Evolutionary conservation across 2,113 vertebrate genomes (phyloP).

Genomic region (Cygnus atratus): DNA sequence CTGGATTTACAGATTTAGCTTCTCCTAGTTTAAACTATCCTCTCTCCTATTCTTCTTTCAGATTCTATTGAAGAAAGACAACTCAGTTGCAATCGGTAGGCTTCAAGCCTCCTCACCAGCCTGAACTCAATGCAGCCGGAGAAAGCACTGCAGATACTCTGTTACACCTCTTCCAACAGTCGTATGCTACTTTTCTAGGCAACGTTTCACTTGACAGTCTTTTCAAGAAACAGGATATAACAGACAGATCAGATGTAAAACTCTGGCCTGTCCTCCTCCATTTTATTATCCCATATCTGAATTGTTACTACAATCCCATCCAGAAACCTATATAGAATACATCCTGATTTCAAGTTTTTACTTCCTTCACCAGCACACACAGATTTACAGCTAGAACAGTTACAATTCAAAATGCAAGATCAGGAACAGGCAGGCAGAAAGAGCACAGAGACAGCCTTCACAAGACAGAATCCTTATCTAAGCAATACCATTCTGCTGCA

Average conservation of each 20-base stretch:
- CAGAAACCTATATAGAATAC: background rate
- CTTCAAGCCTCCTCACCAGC: background rate
- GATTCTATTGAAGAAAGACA: background rate
- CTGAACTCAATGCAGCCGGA: background rate
- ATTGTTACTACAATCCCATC: background rate
- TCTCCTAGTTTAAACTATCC: background rate
- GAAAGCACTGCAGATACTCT: background rate
- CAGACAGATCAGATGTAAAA: background rate
- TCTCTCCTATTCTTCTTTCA: background rate
- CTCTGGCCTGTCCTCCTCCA: background rate
- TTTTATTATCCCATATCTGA: background rate
- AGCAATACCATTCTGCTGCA: background rate
- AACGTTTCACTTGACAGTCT: background rate
- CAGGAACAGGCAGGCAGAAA: background rate
- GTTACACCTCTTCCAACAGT: background rate
- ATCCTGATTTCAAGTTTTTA: background rate
- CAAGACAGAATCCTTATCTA: background rate
- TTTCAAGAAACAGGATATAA: background rate
- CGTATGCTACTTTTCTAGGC: background rate
- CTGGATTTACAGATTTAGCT: background rate
- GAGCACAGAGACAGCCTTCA: background rate
- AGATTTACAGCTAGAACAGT: background rate
- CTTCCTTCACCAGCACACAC: background rate
- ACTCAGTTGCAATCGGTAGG: background rate
- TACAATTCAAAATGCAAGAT: background rate